Conservation (phyloP, 2,888 invertebrate species). For the Stenurella melanura region DNA sequence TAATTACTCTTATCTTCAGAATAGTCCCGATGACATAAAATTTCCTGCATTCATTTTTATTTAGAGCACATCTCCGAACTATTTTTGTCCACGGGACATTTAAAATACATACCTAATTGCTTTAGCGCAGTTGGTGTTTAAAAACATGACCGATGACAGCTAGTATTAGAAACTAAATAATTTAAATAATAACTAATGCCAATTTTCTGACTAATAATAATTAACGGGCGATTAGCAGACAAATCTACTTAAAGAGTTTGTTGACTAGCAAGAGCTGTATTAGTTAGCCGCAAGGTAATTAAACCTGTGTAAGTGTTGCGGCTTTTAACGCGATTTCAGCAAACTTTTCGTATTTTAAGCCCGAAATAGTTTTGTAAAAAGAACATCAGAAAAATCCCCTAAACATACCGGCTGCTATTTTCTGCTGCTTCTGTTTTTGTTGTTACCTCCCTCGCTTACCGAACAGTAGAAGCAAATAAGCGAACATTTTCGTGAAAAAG, state of each 20-base stretch:
- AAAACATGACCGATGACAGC: conserved; percentile 35
- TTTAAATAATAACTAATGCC: background rate
- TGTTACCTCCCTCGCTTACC: too few species aligned
- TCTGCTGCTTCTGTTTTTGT: too few species aligned
- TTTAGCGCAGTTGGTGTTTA: background rate
- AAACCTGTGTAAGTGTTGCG: background rate
- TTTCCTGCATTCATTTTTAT: conserved; percentile 47
- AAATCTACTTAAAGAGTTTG: background rate
- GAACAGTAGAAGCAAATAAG: too few species aligned
- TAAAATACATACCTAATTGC: conserved; percentile 27
- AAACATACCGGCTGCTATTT: too few species aligned
- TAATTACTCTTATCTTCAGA: conserved; percentile 43
- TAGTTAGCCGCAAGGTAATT: background rate
- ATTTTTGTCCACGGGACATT: conserved; percentile 30
- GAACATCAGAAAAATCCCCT: too few species aligned
- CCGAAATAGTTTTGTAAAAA: too few species aligned
- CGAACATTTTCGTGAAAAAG: too few species aligned
- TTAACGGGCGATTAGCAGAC: background rate
- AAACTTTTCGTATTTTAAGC: too few species aligned
- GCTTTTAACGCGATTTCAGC: too few species aligned
- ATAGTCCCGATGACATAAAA: conserved; percentile 47
- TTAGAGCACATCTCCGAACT: conserved; percentile 38
- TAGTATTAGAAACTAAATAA: conserved; percentile 4
- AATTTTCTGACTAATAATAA: conserved; percentile 16
- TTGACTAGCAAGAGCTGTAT: background rate